Evolutionary conservation across 2,888 invertebrate genomes (phyloP), one percentile per base, ranked within the genome.

Genomic region (Labia minor): DNA sequence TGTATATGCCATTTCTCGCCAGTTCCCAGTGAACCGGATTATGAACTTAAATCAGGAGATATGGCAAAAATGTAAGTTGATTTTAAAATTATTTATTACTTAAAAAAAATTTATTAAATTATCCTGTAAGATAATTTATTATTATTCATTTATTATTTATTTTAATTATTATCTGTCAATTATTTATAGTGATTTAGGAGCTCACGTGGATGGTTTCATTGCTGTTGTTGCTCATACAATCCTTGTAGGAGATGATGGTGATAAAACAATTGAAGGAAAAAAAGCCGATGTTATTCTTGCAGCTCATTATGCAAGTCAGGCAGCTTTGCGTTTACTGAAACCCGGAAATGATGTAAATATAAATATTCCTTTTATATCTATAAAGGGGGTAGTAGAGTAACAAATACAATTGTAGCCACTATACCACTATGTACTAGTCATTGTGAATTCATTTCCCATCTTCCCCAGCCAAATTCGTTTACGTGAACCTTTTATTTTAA

Each of bases 1-100:
- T 97, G 97, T 81, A 95, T 99, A 78, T 99, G 99, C 79, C 99
- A 99, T 79, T 99, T 89, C 78, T 98, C 98, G 65, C 99, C 99
- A 20, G 87, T 97, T 71, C 89, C 89, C 72, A 93, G 91, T 79
- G 99, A 99, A 81, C 83, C 88, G 16, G 94, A 95, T 79, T 87
- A 87, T 73, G 82, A 85, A 70, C 80, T 98, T 67, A 90, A 94
- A 78, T 87, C 89, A 74, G 95, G 92, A 68, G 98, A 99, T 82
- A 82, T 99, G 73, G 95, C 95, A 68, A 99, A 99, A 87, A 89
- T 96, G 95, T 96, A 83, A 86, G 90, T 86, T 72, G n/a, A 8
- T 19, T 14, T 16, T 1, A 33, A 64, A 19, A n/a, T n/a, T n/a
- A n/a, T n/a, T n/a, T n/a, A n/a, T n/a, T n/a, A n/a, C n/a, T n/a